Evolutionary conservation across 2,797 vertebrate genomes (phyloP), one percentile per base, ranked within the genome.

Genomic region (Chaetodon trifasciatus): DNA sequence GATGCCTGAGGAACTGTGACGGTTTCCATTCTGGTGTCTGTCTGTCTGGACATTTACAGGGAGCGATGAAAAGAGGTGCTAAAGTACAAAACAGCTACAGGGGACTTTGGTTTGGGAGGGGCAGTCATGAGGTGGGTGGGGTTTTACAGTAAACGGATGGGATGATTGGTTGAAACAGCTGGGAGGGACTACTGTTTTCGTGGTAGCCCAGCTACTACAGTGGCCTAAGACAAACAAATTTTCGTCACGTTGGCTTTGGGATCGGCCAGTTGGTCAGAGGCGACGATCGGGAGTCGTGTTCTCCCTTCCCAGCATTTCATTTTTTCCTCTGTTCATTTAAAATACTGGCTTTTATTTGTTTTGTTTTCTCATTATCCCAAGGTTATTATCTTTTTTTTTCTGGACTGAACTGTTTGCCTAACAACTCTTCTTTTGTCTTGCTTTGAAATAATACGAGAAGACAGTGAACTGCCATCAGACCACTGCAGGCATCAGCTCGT

Each of bases 1-100:
- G 95, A 94, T 89, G 80, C 86, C 90, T 79, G 92, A 94, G 94
- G 95, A 93, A 96, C 96, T 95, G 95, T 93, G 92, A 88, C 63
- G 91, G 96, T 96, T 96, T 96, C 96, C 94, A 94, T 88, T 86
- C 93, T 91, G 90, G 93, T 95, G 96, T 96, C 96, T 96, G 95
- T 97, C 91, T 96, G 95, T 97, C 90, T 92, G 94, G 94, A 93
- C 93, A 86, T 92, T 92, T 90, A 91, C 87, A 89, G 75, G 91
- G 87, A 93, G 92, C 81, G 90, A 80, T 67, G 81, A 84, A 79
- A 86, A 90, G 78, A 90, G 91, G 92, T 93, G 92, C 93, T 93
- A 91, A 88, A 88, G 87, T 90, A 92, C 89, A 89, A 88, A 86
- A 88, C 83, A 90, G 83, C 83, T 89, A 91, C 79, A 82, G 61